Percentiles rank a stretch among this genome's conserved stretches.
Conservation (phyloP, 2,113 vertebrate genomes). For the Indicator maculatus region DNA sequence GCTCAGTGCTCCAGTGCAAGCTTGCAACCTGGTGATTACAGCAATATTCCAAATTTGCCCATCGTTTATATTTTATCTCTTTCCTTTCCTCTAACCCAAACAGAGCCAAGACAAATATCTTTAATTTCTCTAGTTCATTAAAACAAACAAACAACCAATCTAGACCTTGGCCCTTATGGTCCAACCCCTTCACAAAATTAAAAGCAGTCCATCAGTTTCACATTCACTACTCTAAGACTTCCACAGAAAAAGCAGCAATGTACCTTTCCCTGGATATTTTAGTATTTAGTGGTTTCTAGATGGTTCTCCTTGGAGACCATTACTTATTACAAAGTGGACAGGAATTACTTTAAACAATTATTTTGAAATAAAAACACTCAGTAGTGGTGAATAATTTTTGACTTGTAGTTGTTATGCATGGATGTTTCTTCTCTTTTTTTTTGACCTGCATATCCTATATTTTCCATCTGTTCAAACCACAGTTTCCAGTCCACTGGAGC, state of each 20-base stretch:
- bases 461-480: conserved; percentile 72
- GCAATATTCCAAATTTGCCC: background rate
- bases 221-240: background rate
- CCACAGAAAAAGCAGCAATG: background rate
- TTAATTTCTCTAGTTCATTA: conserved; percentile 34
- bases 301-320: background rate
- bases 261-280: background rate
- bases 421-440: background rate
- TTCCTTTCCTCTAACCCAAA: background rate
- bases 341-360: background rate
- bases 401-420: background rate
- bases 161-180: background rate
- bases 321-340: background rate
- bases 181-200: conserved; percentile 16
- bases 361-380: background rate
- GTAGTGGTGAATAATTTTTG: background rate
- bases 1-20: background rate
- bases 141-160: background rate
- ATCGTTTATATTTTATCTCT: background rate
- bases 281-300: background rate
- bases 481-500: conserved; percentile 72
- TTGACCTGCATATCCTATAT: conserved; percentile 46
- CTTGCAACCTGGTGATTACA: background rate
- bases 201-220: conserved; percentile 15
- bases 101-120: conserved; percentile 19